phyloP scores from a whole-genome alignment of 2,888 invertebrate species.

The Eurois occulta region DNA sequence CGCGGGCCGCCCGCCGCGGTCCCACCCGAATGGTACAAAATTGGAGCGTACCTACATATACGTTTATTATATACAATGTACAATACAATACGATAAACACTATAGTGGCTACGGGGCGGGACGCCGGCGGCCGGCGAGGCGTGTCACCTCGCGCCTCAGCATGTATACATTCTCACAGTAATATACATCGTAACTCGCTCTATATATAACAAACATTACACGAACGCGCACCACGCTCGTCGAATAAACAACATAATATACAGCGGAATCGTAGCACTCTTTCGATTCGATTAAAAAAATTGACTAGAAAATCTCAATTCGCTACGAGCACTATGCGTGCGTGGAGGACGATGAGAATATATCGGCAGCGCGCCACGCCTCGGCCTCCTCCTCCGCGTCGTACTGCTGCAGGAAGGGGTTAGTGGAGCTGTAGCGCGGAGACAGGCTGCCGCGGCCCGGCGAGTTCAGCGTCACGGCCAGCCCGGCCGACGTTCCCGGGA shows the following conservation, averaged over 20 bases:
- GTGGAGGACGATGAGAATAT: conserved; percentile 87
- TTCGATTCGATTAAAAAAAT: conserved; percentile 88
- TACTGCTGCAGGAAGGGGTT: conserved; percentile 92
- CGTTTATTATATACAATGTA: conserved; percentile 89
- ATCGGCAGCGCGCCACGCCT: conserved; percentile 87
- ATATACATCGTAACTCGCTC: conserved; percentile 89
- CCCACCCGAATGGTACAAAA: conserved; percentile 84
- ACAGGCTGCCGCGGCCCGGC: conserved; percentile 71
- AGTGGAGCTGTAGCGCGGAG: conserved; percentile 88
- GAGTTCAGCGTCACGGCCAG: conserved; percentile 91
- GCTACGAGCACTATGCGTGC: conserved; percentile 88
- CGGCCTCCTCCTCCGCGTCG: conserved; percentile 88
- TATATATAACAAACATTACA: conserved; percentile 87
- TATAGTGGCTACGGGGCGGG: conserved; percentile 84
- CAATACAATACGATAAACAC: conserved; percentile 87
- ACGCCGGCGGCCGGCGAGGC: conserved; percentile 81
- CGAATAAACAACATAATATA: conserved; percentile 87
- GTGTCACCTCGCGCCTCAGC: conserved; percentile 81
- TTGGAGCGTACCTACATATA: conserved; percentile 86
- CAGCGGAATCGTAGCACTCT: conserved; percentile 89
- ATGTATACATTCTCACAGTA: conserved; percentile 87
- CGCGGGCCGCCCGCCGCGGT: conserved; percentile 82
- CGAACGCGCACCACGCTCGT: conserved; percentile 87
- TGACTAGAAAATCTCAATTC: conserved; percentile 90
- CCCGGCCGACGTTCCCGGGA: conserved; percentile 91